Base-by-base conservation (phyloP, 23 tunicate genomes). In the Pegea sp. region DNA sequence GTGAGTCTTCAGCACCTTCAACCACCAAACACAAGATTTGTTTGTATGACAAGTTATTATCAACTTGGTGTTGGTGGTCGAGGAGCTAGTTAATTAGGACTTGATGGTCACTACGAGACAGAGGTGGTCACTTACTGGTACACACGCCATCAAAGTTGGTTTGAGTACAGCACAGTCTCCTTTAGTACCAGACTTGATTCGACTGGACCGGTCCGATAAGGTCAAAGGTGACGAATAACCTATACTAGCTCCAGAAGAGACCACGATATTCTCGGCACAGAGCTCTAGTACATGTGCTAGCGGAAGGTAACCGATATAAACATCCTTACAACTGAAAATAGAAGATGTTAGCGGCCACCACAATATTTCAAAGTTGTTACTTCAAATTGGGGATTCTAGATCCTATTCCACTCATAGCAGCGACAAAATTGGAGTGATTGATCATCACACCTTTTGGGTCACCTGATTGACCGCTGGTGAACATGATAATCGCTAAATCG, bases 401-500 rank as follows among this genome's bases (percentile, higher is more conserved):
- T 20, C 62, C 31, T 5, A 88, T 69, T 33, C 79, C 97, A 19
- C 92, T 59, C 69, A 88, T 70, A 0, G 64, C 75, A 44, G 97
- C 97, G 3, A 76, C 72, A 51, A 88, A 56, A 48, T 88, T 88
- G 42, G 68, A 49, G 56, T 88, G 97, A 58, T 54, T 66, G 52
- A 88, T 88, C 57, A 88, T 48, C 25, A 88, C 97, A 3, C 97
- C 97, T 66, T 88, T 88, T 19, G 97, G 90, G 59, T 88, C 68
- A 23, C 97, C 97, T 6, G 97, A 79, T 23, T 78, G 75, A 13
- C 97, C 97, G 42, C 79, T 69, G 18, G 97, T 88, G 75, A 76
- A 88, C 97, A 88, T 88, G 44, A 88, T 63, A 28, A 88, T 57
- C 7, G 90, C 97, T 29, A 76, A 56, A 43, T 88, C 89, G 49